Evolutionary conservation across 2,888 invertebrate species (phyloP).

Genomic region (Timandra comae): DNA sequence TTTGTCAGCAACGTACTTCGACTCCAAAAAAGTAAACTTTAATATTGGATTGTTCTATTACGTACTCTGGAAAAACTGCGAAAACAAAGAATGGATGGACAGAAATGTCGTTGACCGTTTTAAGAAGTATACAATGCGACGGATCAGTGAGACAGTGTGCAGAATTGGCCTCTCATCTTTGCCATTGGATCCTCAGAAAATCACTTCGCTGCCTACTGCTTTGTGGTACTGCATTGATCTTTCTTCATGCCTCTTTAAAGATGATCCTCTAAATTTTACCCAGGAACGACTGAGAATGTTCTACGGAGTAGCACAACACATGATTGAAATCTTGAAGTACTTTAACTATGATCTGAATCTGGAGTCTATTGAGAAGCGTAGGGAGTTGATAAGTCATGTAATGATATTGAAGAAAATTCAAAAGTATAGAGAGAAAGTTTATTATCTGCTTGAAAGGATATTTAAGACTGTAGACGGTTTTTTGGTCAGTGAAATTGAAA

Average conservation of each 20-base stretch:
- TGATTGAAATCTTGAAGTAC: slow-evolving; percentile 33
- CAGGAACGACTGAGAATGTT: slow-evolving; percentile 34
- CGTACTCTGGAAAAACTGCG: slow-evolving; percentile 39
- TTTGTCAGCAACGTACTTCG: slow-evolving; percentile 39
- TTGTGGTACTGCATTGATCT: slow-evolving; percentile 40
- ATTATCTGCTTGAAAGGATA: slow-evolving; percentile 27
- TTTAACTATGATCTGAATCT: slow-evolving; percentile 31
- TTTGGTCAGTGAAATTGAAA: slow-evolving; percentile 29
- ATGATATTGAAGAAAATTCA: slow-evolving; percentile 30
- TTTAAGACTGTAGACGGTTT: slow-evolving; percentile 32
- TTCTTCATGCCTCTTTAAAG: slow-evolving; percentile 33
- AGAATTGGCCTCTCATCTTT: slow-evolving; percentile 35
- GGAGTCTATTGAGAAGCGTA: slow-evolving; percentile 25
- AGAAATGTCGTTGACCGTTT: slow-evolving; percentile 35
- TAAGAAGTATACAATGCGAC: slow-evolving; percentile 33
- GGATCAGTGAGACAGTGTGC: slow-evolving; percentile 30
- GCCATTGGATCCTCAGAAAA: slow-evolving; percentile 33
- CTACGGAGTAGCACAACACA: slow-evolving; percentile 24
- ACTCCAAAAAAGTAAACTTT: slow-evolving; percentile 32
- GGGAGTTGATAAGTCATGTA: slow-evolving; percentile 27
- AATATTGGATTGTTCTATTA: slow-evolving; percentile 39
- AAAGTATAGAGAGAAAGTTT: slow-evolving; percentile 22
- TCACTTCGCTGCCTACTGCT: slow-evolving; percentile 28
- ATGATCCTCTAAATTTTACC: slow-evolving; percentile 23
- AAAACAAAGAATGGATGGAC: slow-evolving; percentile 43